A percentile compares a stretch with the other conserved stretches of the same genome.
These are phyloP conservation scores for Hanleya hanleyi DNA, from an alignment of 2,888 invertebrate species.

Conservation along the genomic window DNA sequence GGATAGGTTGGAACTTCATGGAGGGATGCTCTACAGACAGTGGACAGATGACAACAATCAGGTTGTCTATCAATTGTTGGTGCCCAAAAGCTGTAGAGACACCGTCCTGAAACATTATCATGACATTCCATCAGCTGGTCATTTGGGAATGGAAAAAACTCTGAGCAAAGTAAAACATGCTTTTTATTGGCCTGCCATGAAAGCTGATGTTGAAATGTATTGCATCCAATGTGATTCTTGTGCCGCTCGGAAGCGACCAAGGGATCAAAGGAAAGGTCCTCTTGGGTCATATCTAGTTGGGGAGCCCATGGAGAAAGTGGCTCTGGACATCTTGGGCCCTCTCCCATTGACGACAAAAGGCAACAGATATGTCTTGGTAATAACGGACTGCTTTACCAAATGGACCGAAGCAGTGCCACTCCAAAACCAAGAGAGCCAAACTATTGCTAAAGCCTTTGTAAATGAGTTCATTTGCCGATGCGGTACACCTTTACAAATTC, in stretches of 20 bases:
- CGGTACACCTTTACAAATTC: conserved; percentile 21
- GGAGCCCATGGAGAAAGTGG: conserved; percentile 15
- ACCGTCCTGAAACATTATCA: conserved; percentile 4
- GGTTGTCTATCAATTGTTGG: neutral
- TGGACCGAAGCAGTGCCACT: conserved; percentile 20
- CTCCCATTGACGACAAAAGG: conserved; percentile 8
- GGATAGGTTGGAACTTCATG: conserved; percentile 27
- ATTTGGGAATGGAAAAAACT: conserved; percentile 11
- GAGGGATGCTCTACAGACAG: conserved; percentile 31
- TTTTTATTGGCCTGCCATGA: conserved; percentile 14
- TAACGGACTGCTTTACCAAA: conserved; percentile 19
- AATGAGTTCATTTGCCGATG: conserved; percentile 19
- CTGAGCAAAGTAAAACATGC: conserved; percentile 1
- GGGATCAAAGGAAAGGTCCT: neutral
- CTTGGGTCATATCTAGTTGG: neutral
- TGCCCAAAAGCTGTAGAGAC: neutral
- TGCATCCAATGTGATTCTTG: neutral
- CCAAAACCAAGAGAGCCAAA: conserved; percentile 10
- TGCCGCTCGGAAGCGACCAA: neutral
- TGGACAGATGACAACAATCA: conserved; percentile 18
- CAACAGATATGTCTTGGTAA: conserved; percentile 13
- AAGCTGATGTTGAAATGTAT: neutral
- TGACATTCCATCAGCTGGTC: conserved; percentile 18
- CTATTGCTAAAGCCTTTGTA: conserved; percentile 10
- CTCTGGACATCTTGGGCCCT: conserved; percentile 13